Evolutionary conservation across 2,113 vertebrate species (phyloP).

Genomic region (Lethenteron reissneri): DNA sequence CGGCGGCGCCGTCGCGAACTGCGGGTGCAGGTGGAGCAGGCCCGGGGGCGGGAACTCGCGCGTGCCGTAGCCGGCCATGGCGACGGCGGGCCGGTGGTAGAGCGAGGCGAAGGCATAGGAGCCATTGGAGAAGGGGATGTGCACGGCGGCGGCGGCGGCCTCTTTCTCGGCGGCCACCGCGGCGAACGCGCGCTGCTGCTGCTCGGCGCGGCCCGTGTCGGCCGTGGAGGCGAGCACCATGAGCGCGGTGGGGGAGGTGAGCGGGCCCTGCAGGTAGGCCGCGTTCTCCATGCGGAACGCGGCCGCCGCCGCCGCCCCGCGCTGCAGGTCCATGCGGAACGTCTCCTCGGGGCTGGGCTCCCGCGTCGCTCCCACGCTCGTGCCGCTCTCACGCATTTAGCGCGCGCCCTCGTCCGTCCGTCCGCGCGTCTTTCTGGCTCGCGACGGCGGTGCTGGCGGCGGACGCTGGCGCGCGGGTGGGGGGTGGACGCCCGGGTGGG

Average conservation of each 20-base stretch:
- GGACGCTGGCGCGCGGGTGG: too few relatives aligned
- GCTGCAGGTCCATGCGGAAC: constrained; percentile 89
- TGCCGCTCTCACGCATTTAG: constrained; percentile 3
- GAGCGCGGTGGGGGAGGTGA: constrained; percentile 68
- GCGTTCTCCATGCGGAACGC: constrained; percentile 99
- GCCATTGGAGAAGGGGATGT: constrained; percentile 91
- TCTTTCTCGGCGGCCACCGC: constrained; percentile 91
- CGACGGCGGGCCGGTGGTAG: constrained; percentile 91
- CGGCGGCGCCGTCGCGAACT: constrained; percentile 60
- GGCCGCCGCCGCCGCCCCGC: constrained; percentile 24
- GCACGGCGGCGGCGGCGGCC: constrained; percentile 22
- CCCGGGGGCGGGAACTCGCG: constrained; percentile 93
- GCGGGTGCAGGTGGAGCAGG: constrained; percentile 87
- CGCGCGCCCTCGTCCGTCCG: background rate
- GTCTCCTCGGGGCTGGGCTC: constrained; percentile 3
- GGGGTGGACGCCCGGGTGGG: too few relatives aligned
- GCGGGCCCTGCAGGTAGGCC: constrained; percentile 85
- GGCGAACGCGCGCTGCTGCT: constrained; percentile 83
- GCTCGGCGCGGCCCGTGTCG: constrained; percentile 86
- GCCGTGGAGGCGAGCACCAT: constrained; percentile 98
- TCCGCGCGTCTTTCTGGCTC: too few relatives aligned
- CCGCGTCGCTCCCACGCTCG: constrained; percentile 1
- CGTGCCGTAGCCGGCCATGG: constrained; percentile 73
- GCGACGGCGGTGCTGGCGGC: too few relatives aligned
- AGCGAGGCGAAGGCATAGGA: constrained; percentile 97